These are phyloP conservation scores for Subacronicta megacephala DNA, from an alignment of 2,888 invertebrate species.

Conservation along the genomic window DNA sequence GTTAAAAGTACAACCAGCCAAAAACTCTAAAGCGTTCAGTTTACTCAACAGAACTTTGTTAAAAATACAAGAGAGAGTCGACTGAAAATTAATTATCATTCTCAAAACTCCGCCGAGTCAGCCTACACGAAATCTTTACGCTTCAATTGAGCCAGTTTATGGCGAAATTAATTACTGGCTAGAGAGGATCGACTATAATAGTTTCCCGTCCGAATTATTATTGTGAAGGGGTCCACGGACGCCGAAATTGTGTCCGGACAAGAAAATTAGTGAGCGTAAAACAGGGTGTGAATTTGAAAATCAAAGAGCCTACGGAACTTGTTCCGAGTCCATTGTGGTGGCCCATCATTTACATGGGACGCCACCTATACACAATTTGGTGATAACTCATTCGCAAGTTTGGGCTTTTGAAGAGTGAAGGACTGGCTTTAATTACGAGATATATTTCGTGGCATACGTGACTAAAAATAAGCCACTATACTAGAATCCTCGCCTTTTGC, in stretches of 20 bases:
- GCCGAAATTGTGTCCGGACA: conserved; percentile 88
- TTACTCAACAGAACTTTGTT: conserved; percentile 66
- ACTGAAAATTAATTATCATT: conserved; percentile 83
- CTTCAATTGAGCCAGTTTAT: conserved; percentile 88
- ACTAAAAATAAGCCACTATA: no score
- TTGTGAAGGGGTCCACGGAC: conserved; percentile 79
- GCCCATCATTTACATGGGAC: conserved; percentile 86
- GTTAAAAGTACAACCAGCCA: conserved; percentile 27
- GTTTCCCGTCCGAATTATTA: conserved; percentile 88
- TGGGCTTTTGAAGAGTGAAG: conserved; percentile 67
- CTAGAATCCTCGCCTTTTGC: no score
- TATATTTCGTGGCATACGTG: conserved; percentile 6
- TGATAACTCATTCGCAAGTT: conserved; percentile 71
- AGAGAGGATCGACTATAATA: conserved; percentile 88
- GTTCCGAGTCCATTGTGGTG: conserved; percentile 81
- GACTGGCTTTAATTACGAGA: conserved; percentile 55
- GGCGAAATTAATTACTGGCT: conserved; percentile 88
- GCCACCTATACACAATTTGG: conserved; percentile 78
- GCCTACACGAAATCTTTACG: conserved; percentile 87
- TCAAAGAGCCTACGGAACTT: conserved; percentile 85
- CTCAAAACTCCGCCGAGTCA: conserved; percentile 77
- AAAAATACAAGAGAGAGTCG: conserved; percentile 75
- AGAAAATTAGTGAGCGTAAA: conserved; percentile 90
- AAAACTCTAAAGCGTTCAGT: conserved; percentile 55
- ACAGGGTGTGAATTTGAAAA: conserved; percentile 88